A percentile compares a stretch with the other conserved stretches of the same genome.
These are phyloP conservation scores for Ophion obscuratus DNA, from an alignment of 2,888 invertebrate genomes.

Conservation along the genomic window DNA sequence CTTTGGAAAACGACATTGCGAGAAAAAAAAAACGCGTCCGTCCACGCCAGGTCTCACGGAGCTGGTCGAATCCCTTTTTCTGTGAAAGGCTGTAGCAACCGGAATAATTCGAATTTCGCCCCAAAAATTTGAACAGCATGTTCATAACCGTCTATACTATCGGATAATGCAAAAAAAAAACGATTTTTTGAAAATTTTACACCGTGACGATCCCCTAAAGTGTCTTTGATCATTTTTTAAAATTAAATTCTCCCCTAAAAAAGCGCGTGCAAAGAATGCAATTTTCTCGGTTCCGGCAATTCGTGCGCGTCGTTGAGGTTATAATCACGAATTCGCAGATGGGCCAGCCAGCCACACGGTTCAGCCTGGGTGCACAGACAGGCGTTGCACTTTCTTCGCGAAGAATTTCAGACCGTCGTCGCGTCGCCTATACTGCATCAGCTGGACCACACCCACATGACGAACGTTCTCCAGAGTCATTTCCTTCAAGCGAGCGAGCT, in stretches of 20 bases:
- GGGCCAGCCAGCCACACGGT: slow-evolving; percentile 96
- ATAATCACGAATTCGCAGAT: slow-evolving; percentile 82
- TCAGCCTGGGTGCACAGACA: slow-evolving; percentile 96
- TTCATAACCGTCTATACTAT: too few relatives aligned
- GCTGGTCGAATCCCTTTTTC: too few relatives aligned
- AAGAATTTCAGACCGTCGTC: slow-evolving; percentile 94
- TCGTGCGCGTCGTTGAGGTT: not conserved
- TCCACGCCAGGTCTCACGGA: too few relatives aligned
- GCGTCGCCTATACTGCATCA: slow-evolving; percentile 91
- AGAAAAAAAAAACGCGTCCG: too few relatives aligned
- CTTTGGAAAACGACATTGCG: too few relatives aligned
- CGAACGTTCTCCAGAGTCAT: slow-evolving; percentile 91
- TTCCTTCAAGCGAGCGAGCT: slow-evolving; percentile 94
- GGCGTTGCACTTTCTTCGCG: slow-evolving; percentile 95
- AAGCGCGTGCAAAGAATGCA: not conserved
- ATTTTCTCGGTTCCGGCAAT: not conserved
- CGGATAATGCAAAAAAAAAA: too few relatives aligned
- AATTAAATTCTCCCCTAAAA: too few relatives aligned
- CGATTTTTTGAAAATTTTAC: too few relatives aligned
- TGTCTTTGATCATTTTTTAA: not conserved
- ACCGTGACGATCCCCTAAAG: not conserved
- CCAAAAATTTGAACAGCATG: too few relatives aligned
- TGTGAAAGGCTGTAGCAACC: too few relatives aligned
- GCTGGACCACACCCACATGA: slow-evolving; percentile 90
- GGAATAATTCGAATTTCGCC: too few relatives aligned